Base-by-base conservation (phyloP, 1,140 invertebrate species). In the Sitophilus oryzae region DNA sequence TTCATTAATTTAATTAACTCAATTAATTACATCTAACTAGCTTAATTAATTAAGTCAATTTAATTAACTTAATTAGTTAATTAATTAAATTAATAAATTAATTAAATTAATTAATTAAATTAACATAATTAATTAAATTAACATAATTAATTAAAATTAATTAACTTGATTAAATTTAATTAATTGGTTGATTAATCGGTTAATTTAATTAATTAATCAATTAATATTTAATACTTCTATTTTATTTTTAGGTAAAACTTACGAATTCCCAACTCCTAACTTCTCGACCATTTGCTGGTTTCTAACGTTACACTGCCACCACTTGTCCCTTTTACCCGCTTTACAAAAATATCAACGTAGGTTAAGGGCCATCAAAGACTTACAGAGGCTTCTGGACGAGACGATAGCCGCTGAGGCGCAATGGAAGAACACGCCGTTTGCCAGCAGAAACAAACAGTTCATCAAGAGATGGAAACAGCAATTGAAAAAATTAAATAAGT, bases 241-340 rank as follows among this genome's bases (percentile, higher is more conserved):
- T 37, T 20, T 6, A 19, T 16, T 64, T 64, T 0, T 60, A 80
- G 77, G 71, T 21, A 75, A 78, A 55, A 74, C 74, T 14, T 78
- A 82, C 64, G 72, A 74, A 38, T 88, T 85, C 83, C 78, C 80
- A 34, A 85, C 90, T 47, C 78, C 85, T 0, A 96, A 94, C 67
- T 98, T 98, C 73, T 86, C 90, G 20, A 97, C 94, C 0, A 89
- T 96, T 61, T 97, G 94, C 70, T 98, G 95, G 89, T 97, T 96
- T 73, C 74, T 98, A 21, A 96, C 94, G 0, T 76, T 98, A 10
- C 90, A 95, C 69, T 89, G 87, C 67, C 92, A 97, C 74, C 92
- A 97, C 69, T 77, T 98, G 35, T 86, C 90, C 19, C 78, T 96
- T 20, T 76, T 96, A 56, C 93, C 95, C 2, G 84, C 89, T 1